These are phyloP conservation scores for Entomyzon cyanotis DNA, from an alignment of 2,113 vertebrate genomes.

Conservation along the genomic window DNA sequence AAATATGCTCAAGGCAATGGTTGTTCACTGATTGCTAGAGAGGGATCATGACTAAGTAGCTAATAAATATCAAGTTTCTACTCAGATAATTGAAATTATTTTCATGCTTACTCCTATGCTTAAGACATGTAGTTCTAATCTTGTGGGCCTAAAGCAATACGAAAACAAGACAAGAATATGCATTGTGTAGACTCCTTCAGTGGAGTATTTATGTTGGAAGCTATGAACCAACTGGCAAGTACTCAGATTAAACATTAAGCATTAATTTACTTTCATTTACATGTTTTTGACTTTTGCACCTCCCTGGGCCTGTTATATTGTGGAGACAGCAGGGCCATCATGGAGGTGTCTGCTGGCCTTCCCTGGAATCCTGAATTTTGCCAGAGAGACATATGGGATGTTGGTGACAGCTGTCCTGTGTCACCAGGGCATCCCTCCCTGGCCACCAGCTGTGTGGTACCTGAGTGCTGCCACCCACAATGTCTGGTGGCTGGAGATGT, in stretches of 20 bases:
- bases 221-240: background rate
- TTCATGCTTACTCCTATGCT: background rate
- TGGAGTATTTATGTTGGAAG: background rate
- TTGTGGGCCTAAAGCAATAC: background rate
- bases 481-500: background rate
- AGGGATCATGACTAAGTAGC: background rate
- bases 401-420: accelerated
- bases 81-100: background rate
- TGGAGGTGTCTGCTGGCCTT: background rate
- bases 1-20: background rate
- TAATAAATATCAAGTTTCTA: background rate
- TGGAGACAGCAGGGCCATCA: background rate
- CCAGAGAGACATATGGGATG: background rate
- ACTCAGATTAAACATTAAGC: background rate
- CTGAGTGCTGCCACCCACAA: accelerated
- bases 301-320: accelerated
- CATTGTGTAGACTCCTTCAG: background rate
- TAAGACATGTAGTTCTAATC: background rate
- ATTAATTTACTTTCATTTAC: background rate
- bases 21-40: background rate
- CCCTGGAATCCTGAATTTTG: background rate
- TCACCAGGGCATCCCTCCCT: background rate
- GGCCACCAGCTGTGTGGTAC: accelerated
- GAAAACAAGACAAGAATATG: background rate
- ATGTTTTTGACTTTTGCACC: background rate